Base-by-base conservation (phyloP, 2,113 vertebrate genomes). In the Serinus canaria region DNA sequence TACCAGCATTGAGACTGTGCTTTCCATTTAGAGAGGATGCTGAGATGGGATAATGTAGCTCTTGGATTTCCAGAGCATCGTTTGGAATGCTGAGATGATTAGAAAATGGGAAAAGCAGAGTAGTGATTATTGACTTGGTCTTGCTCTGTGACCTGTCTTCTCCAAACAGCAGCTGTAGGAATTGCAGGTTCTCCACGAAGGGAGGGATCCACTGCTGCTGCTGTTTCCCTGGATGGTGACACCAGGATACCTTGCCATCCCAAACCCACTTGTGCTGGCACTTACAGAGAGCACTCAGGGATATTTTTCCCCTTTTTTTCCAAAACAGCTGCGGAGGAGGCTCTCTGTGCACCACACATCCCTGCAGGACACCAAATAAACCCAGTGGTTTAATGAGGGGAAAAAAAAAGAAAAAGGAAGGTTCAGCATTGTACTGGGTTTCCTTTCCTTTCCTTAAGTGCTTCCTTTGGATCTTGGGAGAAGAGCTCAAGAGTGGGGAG, bases 211-310 rank as follows among this genome's bases (percentile, higher is more conserved):
- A 8, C 20, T 66, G 44, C 52, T 74, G 50, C 73, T 58, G 9
- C 35, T 58, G 21, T 6, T 33, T 43, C 56, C 50, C 35, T 13
- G 68, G 18, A 44, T 68, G 64, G 19, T 86, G 88, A 49, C 60
- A 20, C 28, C 2, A 9, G 47, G 21, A 73, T 4, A 6, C 49
- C 27, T 66, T 15, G 7, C 7, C 4, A 86, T 86, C 79, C 80
- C 90, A 79, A 92, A 69, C 37, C 43, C 44, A 8, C 24, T n/a
- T 15, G 5, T 63, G n/a, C 8, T 5, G 4, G 18, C 39, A 63
- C 21, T 81, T 62, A 28, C 1, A 78, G 15, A 13, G 5, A 7
- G 13, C 9, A 13, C 43, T 43, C 3, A 2, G 0, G 6, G 72
- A 31, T 82, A 7, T 27, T 75, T 64, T 56, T 53, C 4, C 24